phyloP scores from a whole-genome alignment of 2,797 vertebrate genomes.

The Anabacerthia variegaticeps region DNA sequence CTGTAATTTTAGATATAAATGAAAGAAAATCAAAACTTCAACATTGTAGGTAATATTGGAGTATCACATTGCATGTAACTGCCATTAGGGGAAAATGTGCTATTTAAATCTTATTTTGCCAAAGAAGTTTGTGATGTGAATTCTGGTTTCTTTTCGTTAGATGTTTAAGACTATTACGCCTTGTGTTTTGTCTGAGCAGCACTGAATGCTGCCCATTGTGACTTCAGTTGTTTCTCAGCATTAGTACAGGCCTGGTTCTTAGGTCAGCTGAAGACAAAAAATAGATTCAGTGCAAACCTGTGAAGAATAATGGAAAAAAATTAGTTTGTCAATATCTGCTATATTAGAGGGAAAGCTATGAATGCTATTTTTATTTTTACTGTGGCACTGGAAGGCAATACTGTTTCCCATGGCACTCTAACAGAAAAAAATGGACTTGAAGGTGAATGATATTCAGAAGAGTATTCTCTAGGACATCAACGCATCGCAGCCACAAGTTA shows the following conservation, averaged over 20 bases:
- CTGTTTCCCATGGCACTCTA: not conserved
- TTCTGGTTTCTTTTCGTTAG: not conserved
- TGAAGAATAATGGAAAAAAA: constrained; percentile 10
- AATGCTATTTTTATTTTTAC: not conserved
- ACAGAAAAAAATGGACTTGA: not conserved
- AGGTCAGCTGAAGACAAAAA: not conserved
- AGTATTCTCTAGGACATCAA: not conserved
- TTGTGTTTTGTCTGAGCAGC: not conserved
- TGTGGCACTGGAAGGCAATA: not conserved
- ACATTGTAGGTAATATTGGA: not conserved
- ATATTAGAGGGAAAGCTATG: not conserved
- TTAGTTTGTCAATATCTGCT: not conserved
- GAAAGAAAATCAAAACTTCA: accelerated
- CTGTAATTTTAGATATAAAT: not conserved
- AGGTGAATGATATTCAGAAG: not conserved
- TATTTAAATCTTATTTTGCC: not conserved
- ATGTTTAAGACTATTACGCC: not conserved
- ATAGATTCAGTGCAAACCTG: not conserved
- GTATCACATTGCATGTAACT: not conserved
- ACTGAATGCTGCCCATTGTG: not conserved
- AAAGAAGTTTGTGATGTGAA: not conserved
- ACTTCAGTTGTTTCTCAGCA: not conserved
- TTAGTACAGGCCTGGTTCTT: not conserved
- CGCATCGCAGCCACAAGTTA: not conserved
- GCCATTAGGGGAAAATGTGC: not conserved